A percentile compares a stretch with the other conserved stretches of the same genome.
phyloP scores from a whole-genome alignment of 64 coral and sea anemone genomes.

The Montipora cactus region DNA sequence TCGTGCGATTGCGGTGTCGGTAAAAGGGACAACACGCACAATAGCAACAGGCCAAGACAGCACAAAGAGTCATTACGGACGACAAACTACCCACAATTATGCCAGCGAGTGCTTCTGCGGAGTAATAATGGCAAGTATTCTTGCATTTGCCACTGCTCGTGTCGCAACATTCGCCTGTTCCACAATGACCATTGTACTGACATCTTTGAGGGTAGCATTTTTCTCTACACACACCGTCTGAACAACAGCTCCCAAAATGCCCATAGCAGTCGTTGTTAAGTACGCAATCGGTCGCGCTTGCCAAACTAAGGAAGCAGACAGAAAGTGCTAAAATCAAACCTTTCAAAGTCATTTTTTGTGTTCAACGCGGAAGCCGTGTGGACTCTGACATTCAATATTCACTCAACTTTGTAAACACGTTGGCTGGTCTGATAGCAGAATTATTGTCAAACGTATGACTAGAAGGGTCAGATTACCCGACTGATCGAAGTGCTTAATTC shows the following conservation, averaged over 20 bases:
- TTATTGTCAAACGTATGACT: too few relatives aligned
- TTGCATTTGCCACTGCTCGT: neutral
- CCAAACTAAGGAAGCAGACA: neutral
- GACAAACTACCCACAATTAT: neutral
- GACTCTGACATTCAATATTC: too few relatives aligned
- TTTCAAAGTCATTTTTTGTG: neutral
- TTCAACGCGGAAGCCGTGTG: neutral
- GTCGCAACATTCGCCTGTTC: neutral
- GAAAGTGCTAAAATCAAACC: neutral
- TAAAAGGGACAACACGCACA: constrained; percentile 60
- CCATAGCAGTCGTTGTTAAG: neutral
- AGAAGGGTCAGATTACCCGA: too few relatives aligned
- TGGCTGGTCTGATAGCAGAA: too few relatives aligned
- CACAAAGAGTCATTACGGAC: neutral
- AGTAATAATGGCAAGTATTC: neutral
- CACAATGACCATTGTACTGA: neutral
- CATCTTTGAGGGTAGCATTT: neutral
- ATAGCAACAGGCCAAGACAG: constrained; percentile 16
- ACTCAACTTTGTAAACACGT: too few relatives aligned
- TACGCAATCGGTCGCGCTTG: neutral
- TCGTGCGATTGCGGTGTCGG: neutral
- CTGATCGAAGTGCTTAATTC: too few relatives aligned
- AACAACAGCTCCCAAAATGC: neutral
- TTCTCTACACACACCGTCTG: neutral
- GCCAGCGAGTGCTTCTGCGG: neutral